Percentiles rank a stretch among this genome's conserved stretches.
Conservation (phyloP, 2,797 vertebrate species). For the Pristis pectinata region DNA sequence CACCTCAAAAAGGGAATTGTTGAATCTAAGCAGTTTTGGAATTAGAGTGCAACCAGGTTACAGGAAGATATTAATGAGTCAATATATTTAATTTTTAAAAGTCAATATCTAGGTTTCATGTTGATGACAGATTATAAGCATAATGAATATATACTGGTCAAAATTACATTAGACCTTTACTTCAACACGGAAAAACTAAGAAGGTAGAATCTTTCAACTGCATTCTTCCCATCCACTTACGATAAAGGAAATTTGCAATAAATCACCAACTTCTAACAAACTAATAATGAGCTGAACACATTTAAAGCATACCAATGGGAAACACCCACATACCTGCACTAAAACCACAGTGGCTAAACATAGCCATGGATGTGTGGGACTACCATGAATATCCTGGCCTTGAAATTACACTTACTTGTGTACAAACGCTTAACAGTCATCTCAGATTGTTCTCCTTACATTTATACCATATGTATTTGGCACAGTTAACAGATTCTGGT, state of each 20-base stretch:
- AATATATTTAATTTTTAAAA: background rate
- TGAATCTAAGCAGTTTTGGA: slow-evolving; percentile 2
- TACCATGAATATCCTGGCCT: background rate
- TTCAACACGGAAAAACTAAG: background rate
- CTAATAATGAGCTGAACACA: background rate
- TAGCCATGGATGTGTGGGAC: background rate
- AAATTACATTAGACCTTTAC: background rate
- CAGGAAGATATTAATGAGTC: background rate
- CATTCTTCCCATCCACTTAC: background rate
- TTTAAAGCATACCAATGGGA: background rate
- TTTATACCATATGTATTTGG: background rate
- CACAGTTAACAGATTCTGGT: background rate
- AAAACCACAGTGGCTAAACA: background rate
- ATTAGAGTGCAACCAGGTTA: background rate
- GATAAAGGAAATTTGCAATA: background rate
- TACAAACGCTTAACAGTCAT: background rate
- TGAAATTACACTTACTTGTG: background rate
- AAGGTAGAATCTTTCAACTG: background rate
- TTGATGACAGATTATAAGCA: background rate
- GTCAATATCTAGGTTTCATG: background rate
- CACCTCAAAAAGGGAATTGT: background rate
- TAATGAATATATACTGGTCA: background rate
- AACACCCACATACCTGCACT: background rate
- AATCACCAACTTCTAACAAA: background rate
- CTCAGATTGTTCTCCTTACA: background rate